Base-by-base conservation (phyloP, 2,888 invertebrate species). In the Coenonympha arcania region DNA sequence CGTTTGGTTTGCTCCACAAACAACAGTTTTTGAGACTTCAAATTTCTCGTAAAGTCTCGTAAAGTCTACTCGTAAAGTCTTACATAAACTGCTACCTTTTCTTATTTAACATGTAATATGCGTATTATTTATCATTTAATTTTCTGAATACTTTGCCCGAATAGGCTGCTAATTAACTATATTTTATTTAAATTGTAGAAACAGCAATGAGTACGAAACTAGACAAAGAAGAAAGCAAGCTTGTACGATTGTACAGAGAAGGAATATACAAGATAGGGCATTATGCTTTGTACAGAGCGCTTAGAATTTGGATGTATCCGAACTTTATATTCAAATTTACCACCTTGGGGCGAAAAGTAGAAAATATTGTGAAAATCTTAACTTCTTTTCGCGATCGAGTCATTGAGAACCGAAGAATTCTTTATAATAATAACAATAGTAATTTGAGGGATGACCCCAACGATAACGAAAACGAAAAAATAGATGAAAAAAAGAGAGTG, bases 251-350 rank as follows among this genome's bases (percentile, higher is more conserved):
- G n/a, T 42, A 42, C 19, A 28, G 6, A n/a, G 11, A 42, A 30
- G 42, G 18, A n/a, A 42, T 42, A 20, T 16, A 42, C n/a, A 42
- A 28, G 18, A 6, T 42, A 8, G 42, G 42, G 8, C 18, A 19
- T 3, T 28, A 18, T 4, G 28, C 19, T 8, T 2, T 42, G 30
- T 9, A 18, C n/a, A 31, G 42, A 18, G 8, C 18, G 13, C 18
- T 11, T 13, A 42, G 42, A 19, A 3, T 30, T 11, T 42, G 42
- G 42, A 16, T 42, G 18, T n/a, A 42, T 18, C 30, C 28, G 1
- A 8, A 30, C 13, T 6, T 42, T 3, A 19, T 30, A 4, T 42
- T 42, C 9, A 28, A 31, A 30, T 30, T 28, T n/a, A 30, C 42
- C 11, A 2, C 16, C 8, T 6, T 30, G 0, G 30, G 11, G 3